Evolutionary conservation across 1,140 invertebrate genomes (phyloP), one percentile per base, ranked within the genome.

Genomic region (Ceratina japonica): DNA sequence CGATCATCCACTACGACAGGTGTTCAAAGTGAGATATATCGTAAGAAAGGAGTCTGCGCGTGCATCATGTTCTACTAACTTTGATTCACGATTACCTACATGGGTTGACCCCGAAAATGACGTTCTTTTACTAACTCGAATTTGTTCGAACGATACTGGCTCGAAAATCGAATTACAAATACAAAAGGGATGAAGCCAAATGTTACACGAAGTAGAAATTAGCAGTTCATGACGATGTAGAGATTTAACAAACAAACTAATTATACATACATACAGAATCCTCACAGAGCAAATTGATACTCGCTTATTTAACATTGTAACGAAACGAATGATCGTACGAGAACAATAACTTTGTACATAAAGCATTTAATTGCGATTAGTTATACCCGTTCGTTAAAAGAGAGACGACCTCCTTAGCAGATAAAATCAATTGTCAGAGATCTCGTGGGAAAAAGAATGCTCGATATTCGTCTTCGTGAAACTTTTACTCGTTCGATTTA

Each of bases 401-500:
- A 44, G 10, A 44, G 5, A 24, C 2, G 3, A 51, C 24, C 37
- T 44, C 7, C 7, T 54, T 22, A 52, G 7, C 3, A 15, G 2
- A 69, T 70, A 59, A 58, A 44, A 49, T 72, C 66, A 44, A 79
- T 84, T 31, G 70, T 59, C 52, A 44, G 37, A 44, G 3, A 44
- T 16, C 44, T 71, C 68, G 72, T 72, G 54, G 31, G 75, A 66
- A 80, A 54, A 64, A 20, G 58, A 76, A 79, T 65, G 52, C 49
- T 86, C 74, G 81, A 90, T 87, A 88, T 85, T 81, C 79, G 82
- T 87, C 73, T 80, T 88, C 75, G 70, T 77, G 61, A 80, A 86
- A 90, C 89, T 90, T 89, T 90, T 91, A 90, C 89, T 91, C 84
- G 69, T 85, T 75, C 79, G 31, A 22, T 79, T 86, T 83, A 89